These are phyloP conservation scores for Cairina moschata DNA, from an alignment of 2,113 vertebrate genomes.

Conservation along the genomic window DNA sequence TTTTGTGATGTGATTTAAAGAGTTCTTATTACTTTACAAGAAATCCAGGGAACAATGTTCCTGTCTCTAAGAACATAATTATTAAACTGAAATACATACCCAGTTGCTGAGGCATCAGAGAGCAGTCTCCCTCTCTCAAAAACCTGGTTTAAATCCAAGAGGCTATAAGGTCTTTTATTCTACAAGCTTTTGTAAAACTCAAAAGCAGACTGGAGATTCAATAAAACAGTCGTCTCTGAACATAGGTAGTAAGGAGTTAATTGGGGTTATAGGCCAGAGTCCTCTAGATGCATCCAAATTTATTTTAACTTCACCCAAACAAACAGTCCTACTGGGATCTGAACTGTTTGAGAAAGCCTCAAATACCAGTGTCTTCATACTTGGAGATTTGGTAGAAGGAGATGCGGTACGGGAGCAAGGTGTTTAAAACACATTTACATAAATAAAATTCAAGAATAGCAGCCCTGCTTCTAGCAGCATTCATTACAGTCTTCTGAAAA, in stretches of 20 bases:
- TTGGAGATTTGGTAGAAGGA: not conserved
- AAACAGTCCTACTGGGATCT: not conserved
- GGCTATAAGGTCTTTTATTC: not conserved
- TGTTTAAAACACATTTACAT: conserved; percentile 51
- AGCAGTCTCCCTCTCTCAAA: not conserved
- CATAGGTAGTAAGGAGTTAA: not conserved
- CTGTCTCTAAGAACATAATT: not conserved
- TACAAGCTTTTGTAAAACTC: not conserved
- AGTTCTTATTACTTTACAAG: not conserved
- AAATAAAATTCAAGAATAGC: conserved; percentile 65
- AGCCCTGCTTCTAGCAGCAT: conserved; percentile 17
- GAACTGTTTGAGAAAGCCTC: not conserved
- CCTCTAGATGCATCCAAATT: not conserved
- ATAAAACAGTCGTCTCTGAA: not conserved
- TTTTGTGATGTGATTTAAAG: not conserved
- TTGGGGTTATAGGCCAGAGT: not conserved
- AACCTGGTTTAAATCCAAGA: not conserved
- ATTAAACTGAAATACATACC: not conserved
- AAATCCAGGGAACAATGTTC: not conserved
- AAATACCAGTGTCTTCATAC: not conserved
- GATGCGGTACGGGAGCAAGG: not conserved
- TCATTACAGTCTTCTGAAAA: conserved; percentile 59
- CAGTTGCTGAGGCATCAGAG: not conserved
- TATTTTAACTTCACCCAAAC: not conserved
- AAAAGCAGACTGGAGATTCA: not conserved